Evolutionary conservation across 2,888 invertebrate species (phyloP).

Genomic region (Hedya salicella): DNA sequence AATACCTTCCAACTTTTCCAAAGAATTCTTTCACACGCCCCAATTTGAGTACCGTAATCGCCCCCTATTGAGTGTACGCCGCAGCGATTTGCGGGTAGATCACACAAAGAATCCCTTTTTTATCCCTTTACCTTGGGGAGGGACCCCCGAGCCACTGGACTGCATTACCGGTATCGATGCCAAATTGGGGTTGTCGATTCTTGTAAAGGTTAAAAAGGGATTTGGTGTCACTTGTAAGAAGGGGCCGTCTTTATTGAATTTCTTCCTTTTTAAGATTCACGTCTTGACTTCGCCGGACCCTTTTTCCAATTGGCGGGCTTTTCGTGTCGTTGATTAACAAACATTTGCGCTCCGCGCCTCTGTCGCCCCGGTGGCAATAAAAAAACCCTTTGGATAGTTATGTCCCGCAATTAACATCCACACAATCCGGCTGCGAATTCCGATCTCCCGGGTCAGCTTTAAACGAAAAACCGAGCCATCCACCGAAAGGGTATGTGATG

Average conservation of each 20-base stretch:
- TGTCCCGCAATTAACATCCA: slow-evolving; percentile 80
- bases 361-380: slow-evolving; percentile 65
- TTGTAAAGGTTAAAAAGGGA: slow-evolving; percentile 71
- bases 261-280: slow-evolving; percentile 42
- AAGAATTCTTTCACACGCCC: slow-evolving; percentile 64
- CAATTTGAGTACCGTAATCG: slow-evolving; percentile 68
- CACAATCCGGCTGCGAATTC: slow-evolving; percentile 80
- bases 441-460: slow-evolving; percentile 72
- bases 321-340: slow-evolving; percentile 36
- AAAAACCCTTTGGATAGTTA: slow-evolving; percentile 74
- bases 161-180: slow-evolving; percentile 78
- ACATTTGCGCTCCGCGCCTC: slow-evolving; percentile 20
- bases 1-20: slow-evolving; percentile 41
- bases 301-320: slow-evolving; percentile 50
- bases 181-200: slow-evolving; percentile 75
- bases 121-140: slow-evolving; percentile 71
- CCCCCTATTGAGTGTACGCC: slow-evolving; percentile 65
- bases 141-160: slow-evolving; percentile 64
- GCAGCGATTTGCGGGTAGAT: slow-evolving; percentile 74
- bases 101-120: slow-evolving; percentile 77
- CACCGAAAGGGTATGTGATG: slow-evolving; percentile 83
- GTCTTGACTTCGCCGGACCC: slow-evolving; percentile 52
- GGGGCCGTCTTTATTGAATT: slow-evolving; percentile 46
- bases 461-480: slow-evolving; percentile 75
- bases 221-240: slow-evolving; percentile 67